phyloP scores from a whole-genome alignment of 2,797 vertebrate genomes.

The Gallinago solitaria region DNA sequence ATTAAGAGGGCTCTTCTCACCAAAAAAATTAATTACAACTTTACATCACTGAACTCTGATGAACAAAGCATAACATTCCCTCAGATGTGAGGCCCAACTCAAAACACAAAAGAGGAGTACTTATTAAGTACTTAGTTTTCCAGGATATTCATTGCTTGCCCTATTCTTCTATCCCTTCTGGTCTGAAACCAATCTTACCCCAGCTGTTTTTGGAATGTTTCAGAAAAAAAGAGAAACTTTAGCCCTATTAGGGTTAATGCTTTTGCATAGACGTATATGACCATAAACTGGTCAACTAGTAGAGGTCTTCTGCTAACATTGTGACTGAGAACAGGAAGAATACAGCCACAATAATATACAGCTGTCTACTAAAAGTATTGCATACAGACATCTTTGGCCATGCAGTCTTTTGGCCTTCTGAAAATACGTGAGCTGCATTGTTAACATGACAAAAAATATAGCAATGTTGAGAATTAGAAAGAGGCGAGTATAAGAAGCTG shows the following conservation, averaged over 20 bases:
- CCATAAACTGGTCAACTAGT: conserved; percentile 57
- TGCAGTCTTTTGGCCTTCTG: conserved; percentile 89
- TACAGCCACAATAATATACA: conserved; percentile 94
- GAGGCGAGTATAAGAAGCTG: conserved; percentile 88
- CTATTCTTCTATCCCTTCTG: conserved; percentile 1
- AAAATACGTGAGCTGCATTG: conserved; percentile 89
- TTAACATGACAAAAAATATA: conserved; percentile 92
- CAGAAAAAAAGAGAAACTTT: conserved; percentile 29
- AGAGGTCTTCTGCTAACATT: conserved; percentile 82
- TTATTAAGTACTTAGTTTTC: conserved; percentile 13
- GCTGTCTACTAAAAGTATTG: conserved; percentile 89
- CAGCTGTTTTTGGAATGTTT: conserved; percentile 65
- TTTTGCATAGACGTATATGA: conserved; percentile 69
- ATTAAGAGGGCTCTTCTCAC: not conserved
- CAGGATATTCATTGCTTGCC: conserved; percentile 17
- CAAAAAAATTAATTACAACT: conserved; percentile 25
- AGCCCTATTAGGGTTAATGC: conserved; percentile 63
- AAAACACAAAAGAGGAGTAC: not conserved
- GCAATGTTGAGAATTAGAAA: conserved; percentile 94
- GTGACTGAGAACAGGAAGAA: conserved; percentile 91
- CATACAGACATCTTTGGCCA: conserved; percentile 91
- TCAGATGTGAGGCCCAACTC: conserved; percentile 17
- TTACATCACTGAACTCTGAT: conserved; percentile 7
- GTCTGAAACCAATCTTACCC: not conserved
- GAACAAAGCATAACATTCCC: conserved; percentile 35